Base-by-base conservation (phyloP, 2,888 invertebrate genomes). In the Acleris literana region DNA sequence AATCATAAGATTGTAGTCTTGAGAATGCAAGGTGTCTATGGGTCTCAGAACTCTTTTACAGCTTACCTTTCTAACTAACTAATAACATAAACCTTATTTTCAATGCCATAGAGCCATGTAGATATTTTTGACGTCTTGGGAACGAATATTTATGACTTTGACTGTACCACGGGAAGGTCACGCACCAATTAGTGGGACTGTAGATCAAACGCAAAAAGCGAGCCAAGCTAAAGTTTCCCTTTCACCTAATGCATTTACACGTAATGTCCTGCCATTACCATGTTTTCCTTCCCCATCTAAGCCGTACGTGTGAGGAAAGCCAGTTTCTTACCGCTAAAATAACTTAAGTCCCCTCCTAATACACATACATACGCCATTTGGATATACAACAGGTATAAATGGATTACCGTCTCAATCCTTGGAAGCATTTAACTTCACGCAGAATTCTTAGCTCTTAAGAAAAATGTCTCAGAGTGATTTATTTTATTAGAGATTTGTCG, bases 381-480 rank as follows among this genome's bases (percentile, higher is more conserved):
- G 46, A n/a, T 20, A 25, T 43, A 29, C 13, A 7, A 13, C 29
- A 25, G 33, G 33, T 20, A 54, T 54, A 62, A 62, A 62, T 62
- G 61, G 61, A 62, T 62, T 62, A 62, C 53, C 29, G 29, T 62
- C 29, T 29, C 54, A 46, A 60, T 54, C 33, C 53, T 54, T 48
- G 46, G 33, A 48, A 54, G 54, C 54, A 62, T 62, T 62, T 54
- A 62, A 62, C 61, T 62, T 54, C 54, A 62, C 61, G 54, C 48
- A 62, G 61, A 62, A 54, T 62, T 62, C 61, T 46, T 62, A 54
- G 46, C 54, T 62, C 22, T 33, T 3, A 33, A 33, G 33, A 62
- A 62, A 62, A 62, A 62, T 61, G 61, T 25, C 54, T 18, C 54
- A 9, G n/a, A n/a, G 53, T 62, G 61, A 54, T 62, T 54, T 54